A percentile compares a stretch with the other conserved stretches of the same genome.
phyloP scores from a whole-genome alignment of 2,888 invertebrate genomes.

The Anoncus sp. region DNA sequence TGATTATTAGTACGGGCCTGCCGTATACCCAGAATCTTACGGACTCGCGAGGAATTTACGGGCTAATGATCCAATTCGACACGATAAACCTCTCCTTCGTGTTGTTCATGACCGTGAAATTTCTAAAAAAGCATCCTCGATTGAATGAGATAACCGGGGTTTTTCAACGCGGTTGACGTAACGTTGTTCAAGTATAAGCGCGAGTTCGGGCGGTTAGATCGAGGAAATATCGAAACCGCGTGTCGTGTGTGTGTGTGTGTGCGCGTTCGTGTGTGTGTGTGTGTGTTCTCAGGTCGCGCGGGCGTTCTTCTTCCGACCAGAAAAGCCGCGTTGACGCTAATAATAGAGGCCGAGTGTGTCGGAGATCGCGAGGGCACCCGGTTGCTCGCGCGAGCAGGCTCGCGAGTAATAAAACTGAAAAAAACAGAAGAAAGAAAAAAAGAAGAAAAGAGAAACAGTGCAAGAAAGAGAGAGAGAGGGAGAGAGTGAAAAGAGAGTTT shows the following conservation, averaged over 20 bases:
- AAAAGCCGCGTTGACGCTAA: slow-evolving; percentile 69
- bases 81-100: too few relatives aligned
- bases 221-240: slow-evolving; percentile 16
- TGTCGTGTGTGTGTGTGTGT: background rate
- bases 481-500: slow-evolving; percentile 8
- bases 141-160: too few relatives aligned
- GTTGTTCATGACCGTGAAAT: too few relatives aligned
- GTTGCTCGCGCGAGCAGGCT: slow-evolving; percentile 74
- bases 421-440: slow-evolving; percentile 10
- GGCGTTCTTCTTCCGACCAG: slow-evolving; percentile 66
- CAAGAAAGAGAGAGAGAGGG: slow-evolving; percentile 24
- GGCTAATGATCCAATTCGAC: too few relatives aligned
- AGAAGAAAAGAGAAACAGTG: slow-evolving; percentile 12
- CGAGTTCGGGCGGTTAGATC: background rate
- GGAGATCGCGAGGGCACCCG: slow-evolving; percentile 69
- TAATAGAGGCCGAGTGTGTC: slow-evolving; percentile 70
- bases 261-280: background rate
- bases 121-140: too few relatives aligned
- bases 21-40: too few relatives aligned
- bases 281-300: slow-evolving; percentile 19
- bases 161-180: background rate
- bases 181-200: background rate
- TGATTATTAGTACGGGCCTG: too few relatives aligned
- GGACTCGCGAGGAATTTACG: too few relatives aligned
- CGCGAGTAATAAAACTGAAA: slow-evolving; percentile 53